A percentile compares a stretch with the other conserved stretches of the same genome.
These are phyloP conservation scores for Strigamia transsilvanica DNA, from an alignment of 2,888 invertebrate species.

Conservation along the genomic window DNA sequence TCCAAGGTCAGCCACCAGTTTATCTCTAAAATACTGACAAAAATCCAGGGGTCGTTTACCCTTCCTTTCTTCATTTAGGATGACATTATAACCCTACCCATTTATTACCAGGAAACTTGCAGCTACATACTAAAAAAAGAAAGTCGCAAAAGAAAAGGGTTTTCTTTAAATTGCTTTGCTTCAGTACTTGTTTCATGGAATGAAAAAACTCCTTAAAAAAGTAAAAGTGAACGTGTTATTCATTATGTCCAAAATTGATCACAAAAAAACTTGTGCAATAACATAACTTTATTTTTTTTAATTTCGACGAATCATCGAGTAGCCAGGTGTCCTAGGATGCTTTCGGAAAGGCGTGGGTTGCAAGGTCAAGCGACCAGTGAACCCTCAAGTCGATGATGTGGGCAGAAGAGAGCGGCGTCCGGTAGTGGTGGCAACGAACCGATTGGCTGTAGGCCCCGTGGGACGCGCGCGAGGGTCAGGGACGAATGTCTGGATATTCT, in stretches of 20 bases:
- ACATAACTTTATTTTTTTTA: background rate
- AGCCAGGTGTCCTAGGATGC: background rate
- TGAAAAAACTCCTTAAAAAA: background rate
- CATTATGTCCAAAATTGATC: background rate
- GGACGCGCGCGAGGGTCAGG: slow-evolving; percentile 29
- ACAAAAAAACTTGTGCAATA: background rate
- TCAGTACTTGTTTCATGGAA: background rate
- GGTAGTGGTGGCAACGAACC: slow-evolving; percentile 20
- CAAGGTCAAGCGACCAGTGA: slow-evolving; percentile 34
- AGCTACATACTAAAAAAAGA: background rate
- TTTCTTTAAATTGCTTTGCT: slow-evolving; percentile 1
- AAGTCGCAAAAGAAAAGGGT: background rate
- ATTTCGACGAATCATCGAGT: background rate
- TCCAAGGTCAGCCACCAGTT: slow-evolving; percentile 38
- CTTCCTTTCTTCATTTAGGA: background rate
- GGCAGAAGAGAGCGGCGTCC: slow-evolving; percentile 34
- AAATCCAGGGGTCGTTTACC: slow-evolving; percentile 17
- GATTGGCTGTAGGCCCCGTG: slow-evolving; percentile 3
- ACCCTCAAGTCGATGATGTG: slow-evolving; percentile 22
- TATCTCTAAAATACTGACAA: background rate
- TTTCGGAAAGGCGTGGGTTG: slow-evolving; percentile 17
- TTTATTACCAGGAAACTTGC: slow-evolving; percentile 18
- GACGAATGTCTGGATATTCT: slow-evolving; percentile 11
- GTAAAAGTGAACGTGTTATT: background rate
- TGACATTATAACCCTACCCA: slow-evolving; percentile 7